Evolutionary conservation across 1,140 invertebrate species (phyloP).

Genomic region (Globodera rostochiensis): DNA sequence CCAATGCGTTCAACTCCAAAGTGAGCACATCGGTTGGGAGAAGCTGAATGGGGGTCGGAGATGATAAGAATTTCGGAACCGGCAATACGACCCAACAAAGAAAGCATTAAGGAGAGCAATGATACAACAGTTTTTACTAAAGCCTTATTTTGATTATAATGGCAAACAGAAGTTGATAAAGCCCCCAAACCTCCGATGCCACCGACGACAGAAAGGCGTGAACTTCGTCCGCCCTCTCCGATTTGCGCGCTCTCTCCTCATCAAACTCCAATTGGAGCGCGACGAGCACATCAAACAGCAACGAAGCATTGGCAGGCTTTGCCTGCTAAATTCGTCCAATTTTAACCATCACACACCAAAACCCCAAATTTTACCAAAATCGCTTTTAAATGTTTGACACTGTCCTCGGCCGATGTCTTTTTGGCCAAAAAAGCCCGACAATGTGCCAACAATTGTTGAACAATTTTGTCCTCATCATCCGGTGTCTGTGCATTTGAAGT

Average conservation of each 20-base stretch:
- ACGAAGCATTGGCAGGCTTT: constrained; percentile 3
- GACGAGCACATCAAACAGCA: constrained; percentile 42
- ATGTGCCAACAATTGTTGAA: constrained; percentile 13
- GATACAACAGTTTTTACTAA: too few species aligned
- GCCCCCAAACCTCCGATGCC: constrained; percentile 18
- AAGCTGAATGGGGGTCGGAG: constrained; percentile 25
- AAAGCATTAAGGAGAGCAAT: too few species aligned
- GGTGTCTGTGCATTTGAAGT: neutral
- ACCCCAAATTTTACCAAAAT: constrained; percentile 15
- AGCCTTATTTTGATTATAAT: too few species aligned
- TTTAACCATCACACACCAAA: too few species aligned
- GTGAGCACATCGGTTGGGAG: constrained; percentile 51
- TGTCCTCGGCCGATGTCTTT: constrained; percentile 10
- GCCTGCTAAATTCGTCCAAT: neutral
- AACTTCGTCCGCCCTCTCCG: constrained; percentile 20
- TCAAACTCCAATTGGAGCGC: constrained; percentile 34
- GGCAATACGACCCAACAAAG: too few species aligned
- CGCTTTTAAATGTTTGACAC: constrained; percentile 9
- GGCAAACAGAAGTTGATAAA: too few species aligned
- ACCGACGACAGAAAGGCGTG: constrained; percentile 33
- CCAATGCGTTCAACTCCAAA: constrained; percentile 47
- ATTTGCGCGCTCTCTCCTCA: constrained; percentile 25
- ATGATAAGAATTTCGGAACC: too few species aligned
- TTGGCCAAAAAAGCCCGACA: constrained; percentile 13
- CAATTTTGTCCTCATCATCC: constrained; percentile 17